A percentile compares a stretch with the other conserved stretches of the same genome.
Evolutionary conservation across 2,797 vertebrate species (phyloP).

Genomic region (Petrocephalus schoutedeni): DNA sequence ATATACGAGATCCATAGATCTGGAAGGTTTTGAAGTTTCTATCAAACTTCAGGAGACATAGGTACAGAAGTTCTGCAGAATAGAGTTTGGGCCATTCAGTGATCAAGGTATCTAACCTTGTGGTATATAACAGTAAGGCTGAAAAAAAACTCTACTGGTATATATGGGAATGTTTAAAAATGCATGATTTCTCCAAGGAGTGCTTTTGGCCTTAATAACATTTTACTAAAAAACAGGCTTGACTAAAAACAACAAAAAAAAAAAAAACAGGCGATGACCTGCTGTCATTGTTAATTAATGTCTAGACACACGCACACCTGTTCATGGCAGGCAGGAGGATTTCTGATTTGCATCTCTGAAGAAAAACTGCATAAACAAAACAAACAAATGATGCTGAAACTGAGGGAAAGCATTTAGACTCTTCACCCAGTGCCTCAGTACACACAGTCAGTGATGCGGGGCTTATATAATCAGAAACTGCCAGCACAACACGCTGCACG

Average conservation of each 20-base stretch:
- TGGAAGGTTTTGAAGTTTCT: not conserved
- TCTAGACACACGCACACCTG: not conserved
- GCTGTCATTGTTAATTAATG: conserved; percentile 16
- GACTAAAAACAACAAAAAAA: not conserved
- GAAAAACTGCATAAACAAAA: conserved; percentile 2
- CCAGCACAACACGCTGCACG: not conserved
- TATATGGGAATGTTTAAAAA: not conserved
- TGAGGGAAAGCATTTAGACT: not conserved
- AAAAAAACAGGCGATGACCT: not conserved
- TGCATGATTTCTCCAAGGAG: not conserved
- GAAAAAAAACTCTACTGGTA: not conserved
- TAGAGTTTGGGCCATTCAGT: not conserved
- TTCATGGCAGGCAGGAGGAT: not conserved
- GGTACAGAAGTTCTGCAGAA: not conserved
- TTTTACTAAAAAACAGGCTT: conserved; percentile 2
- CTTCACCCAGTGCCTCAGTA: not conserved
- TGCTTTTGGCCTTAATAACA: not conserved
- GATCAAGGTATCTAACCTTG: not conserved
- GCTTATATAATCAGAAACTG: not conserved
- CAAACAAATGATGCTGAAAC: not conserved
- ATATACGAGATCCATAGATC: not conserved
- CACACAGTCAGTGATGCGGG: not conserved
- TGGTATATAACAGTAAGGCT: not conserved
- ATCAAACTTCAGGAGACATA: not conserved
- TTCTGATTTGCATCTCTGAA: not conserved